Evolutionary conservation across 2,888 invertebrate species (phyloP).

Genomic region (Orgyia antiqua): DNA sequence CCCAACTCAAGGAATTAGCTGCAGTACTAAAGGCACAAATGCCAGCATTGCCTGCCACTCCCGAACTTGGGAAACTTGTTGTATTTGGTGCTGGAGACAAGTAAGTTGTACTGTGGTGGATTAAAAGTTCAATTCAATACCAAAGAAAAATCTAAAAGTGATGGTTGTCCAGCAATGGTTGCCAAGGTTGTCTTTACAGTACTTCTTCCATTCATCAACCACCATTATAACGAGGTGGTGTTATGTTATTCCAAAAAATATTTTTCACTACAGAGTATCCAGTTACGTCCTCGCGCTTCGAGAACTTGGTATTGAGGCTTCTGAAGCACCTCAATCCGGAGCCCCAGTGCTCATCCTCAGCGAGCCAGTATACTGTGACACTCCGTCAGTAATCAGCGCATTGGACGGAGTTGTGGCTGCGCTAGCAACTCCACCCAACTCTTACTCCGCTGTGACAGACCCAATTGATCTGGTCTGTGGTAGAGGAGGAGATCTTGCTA

Average conservation of each 20-base stretch:
- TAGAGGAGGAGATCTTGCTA: slow-evolving; percentile 85
- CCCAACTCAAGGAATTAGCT: slow-evolving; percentile 65
- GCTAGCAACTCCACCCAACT: slow-evolving; percentile 87
- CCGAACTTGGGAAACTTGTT: slow-evolving; percentile 61
- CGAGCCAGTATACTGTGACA: slow-evolving; percentile 78
- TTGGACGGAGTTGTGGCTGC: slow-evolving; percentile 69
- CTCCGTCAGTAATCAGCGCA: slow-evolving; percentile 53
- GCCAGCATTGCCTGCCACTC: slow-evolving; percentile 56
- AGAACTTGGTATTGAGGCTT: slow-evolving; percentile 80
- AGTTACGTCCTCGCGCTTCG: slow-evolving; percentile 84
- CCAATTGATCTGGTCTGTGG: slow-evolving; percentile 90
- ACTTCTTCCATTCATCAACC: no score
- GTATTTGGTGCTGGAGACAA: slow-evolving; percentile 73
- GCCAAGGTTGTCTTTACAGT: no score
- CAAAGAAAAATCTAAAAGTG: no score
- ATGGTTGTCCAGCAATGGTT: no score
- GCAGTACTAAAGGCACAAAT: slow-evolving; percentile 50
- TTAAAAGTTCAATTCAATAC: no score
- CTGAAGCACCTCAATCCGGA: slow-evolving; percentile 48
- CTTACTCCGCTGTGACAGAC: slow-evolving; percentile 87
- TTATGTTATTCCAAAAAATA: no score
- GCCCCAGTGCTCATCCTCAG: slow-evolving; percentile 62
- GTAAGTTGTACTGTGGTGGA: slow-evolving; percentile 43
- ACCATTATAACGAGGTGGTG: no score
- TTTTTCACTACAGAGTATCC: slow-evolving; percentile 71